A percentile compares a stretch with the other conserved stretches of the same genome.
Conservation (phyloP, 2,888 invertebrate species). For the Lasiommata megera region DNA sequence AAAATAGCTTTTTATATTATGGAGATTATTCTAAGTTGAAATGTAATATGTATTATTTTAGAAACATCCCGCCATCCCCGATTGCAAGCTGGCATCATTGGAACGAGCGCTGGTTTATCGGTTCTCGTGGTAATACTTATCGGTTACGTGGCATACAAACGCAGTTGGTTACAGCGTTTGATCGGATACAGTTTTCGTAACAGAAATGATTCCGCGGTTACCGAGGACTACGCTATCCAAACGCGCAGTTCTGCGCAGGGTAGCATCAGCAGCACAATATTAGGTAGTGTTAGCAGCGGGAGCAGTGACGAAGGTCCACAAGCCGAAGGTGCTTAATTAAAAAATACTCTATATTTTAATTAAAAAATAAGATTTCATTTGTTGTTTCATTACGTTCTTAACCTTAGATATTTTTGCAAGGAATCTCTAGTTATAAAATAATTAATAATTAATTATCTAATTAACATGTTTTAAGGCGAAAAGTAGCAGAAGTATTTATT, state of each 20-base stretch:
- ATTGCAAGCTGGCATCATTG: constrained; percentile 53
- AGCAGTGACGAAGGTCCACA: background rate
- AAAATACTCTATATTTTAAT: too few species aligned
- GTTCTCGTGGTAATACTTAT: constrained; percentile 42
- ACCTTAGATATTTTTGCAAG: too few species aligned
- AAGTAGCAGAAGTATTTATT: too few species aligned
- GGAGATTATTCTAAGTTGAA: too few species aligned
- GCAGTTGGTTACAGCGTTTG: constrained; percentile 22
- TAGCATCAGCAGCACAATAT: constrained; percentile 8
- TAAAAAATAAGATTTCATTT: too few species aligned
- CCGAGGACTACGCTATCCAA: background rate
- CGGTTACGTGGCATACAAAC: constrained; percentile 45
- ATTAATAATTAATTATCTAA: too few species aligned
- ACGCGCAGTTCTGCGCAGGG: background rate
- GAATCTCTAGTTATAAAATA: too few species aligned
- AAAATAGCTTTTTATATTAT: too few species aligned
- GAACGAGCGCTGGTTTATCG: constrained; percentile 46
- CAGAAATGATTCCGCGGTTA: background rate
- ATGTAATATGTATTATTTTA: constrained; percentile 22
- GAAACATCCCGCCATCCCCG: constrained; percentile 20
- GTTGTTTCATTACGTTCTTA: too few species aligned
- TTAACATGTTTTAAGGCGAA: too few species aligned
- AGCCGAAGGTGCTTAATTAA: too few species aligned
- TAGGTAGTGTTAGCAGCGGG: background rate
- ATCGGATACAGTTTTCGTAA: background rate